Conservation (phyloP, 2,113 vertebrate species). For the Pyxicephalus adspersus region DNA sequence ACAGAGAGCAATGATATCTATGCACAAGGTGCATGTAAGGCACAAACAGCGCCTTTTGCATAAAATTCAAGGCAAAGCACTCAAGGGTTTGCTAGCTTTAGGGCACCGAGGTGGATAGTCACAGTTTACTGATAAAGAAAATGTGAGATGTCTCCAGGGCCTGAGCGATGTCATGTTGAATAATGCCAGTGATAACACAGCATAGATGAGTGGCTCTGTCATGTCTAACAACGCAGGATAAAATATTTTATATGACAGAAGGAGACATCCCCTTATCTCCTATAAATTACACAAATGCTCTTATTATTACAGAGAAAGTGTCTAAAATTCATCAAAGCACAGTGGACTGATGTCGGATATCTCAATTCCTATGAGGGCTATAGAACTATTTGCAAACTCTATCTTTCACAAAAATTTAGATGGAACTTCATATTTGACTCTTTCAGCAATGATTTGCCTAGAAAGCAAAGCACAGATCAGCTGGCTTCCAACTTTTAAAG, state of each 20-base stretch:
- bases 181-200: slow-evolving; percentile 50
- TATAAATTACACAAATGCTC: slow-evolving; percentile 54
- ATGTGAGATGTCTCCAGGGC: slow-evolving; percentile 46
- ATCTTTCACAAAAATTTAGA: not conserved
- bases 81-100: slow-evolving; percentile 24
- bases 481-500: not conserved
- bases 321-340: slow-evolving; percentile 53
- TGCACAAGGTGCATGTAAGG: slow-evolving; percentile 10
- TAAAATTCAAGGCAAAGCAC: slow-evolving; percentile 26
- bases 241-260: slow-evolving; percentile 53
- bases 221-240: slow-evolving; percentile 50
- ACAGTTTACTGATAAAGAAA: slow-evolving; percentile 53
- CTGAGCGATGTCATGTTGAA: slow-evolving; percentile 48
- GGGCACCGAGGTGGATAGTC: slow-evolving; percentile 43
- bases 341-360: slow-evolving; percentile 36
- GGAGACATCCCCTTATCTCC: slow-evolving; percentile 47
- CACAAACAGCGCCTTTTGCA: slow-evolving; percentile 19
- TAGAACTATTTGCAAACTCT: slow-evolving; percentile 31
- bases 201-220: slow-evolving; percentile 52
- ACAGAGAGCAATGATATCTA: slow-evolving; percentile 8
- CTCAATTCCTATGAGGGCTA: slow-evolving; percentile 38
- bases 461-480: not conserved
- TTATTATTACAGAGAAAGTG: slow-evolving; percentile 49
- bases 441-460: not conserved
- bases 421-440: not conserved